These are phyloP conservation scores for Serrognathus titanus DNA, from an alignment of 2,888 invertebrate species.

Conservation along the genomic window DNA sequence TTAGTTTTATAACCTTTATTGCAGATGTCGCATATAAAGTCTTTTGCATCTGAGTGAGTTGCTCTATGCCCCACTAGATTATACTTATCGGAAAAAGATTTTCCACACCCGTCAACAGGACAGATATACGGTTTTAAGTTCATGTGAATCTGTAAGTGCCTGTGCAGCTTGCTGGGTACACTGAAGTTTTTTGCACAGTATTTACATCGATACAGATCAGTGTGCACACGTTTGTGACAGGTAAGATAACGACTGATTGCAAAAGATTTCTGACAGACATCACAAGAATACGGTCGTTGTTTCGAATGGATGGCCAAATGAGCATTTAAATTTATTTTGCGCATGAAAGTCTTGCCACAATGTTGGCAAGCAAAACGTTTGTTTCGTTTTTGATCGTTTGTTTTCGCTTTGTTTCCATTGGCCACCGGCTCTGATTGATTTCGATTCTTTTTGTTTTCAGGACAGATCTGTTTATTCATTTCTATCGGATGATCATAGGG, in stretches of 20 bases:
- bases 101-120: conserved; percentile 36
- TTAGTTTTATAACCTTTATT: conserved; percentile 39
- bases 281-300: conserved; percentile 40
- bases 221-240: conserved; percentile 43
- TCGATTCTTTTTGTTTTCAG: background rate
- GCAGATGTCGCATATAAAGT: conserved; percentile 38
- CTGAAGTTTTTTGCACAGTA: conserved; percentile 44
- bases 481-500: conserved; percentile 4
- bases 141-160: conserved; percentile 45
- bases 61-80: conserved; percentile 43
- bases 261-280: conserved; percentile 43
- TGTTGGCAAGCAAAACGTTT: conserved; percentile 38
- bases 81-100: conserved; percentile 45
- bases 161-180: conserved; percentile 43
- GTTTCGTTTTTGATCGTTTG: conserved; percentile 11
- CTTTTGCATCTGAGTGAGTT: conserved; percentile 39
- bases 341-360: conserved; percentile 41
- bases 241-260: conserved; percentile 43
- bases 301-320: conserved; percentile 44
- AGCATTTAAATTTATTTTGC: conserved; percentile 41
- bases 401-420: background rate
- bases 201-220: conserved; percentile 39
- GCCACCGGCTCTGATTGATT: background rate
- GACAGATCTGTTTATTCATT: background rate
- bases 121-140: conserved; percentile 45